Percentiles rank a stretch among this genome's conserved stretches.
Conservation (phyloP, 2,888 invertebrate genomes). For the Drosophila parthenogenetica region DNA sequence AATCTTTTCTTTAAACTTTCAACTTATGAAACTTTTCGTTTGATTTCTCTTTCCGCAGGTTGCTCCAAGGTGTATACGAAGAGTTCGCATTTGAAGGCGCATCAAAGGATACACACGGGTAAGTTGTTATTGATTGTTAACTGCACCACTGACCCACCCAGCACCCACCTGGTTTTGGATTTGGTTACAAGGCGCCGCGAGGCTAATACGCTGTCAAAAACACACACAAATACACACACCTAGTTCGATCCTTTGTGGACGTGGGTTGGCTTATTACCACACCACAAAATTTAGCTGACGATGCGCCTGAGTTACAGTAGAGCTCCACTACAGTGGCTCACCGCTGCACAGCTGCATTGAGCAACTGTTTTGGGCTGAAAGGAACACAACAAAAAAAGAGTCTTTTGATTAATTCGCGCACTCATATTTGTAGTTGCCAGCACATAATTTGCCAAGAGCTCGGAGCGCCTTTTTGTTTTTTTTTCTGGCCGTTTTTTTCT, state of each 20-base stretch:
- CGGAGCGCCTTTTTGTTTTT: constrained; percentile 60
- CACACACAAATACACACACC: constrained; percentile 24
- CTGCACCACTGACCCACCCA: constrained; percentile 36
- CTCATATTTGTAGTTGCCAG: constrained; percentile 80
- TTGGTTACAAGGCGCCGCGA: constrained; percentile 37
- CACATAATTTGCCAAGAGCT: constrained; percentile 80
- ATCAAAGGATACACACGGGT: constrained; percentile 99
- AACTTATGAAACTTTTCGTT: background rate
- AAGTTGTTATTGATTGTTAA: constrained; percentile 80
- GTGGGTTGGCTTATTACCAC: constrained; percentile 62
- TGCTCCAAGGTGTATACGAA: constrained; percentile 99
- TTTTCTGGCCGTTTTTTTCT: constrained; percentile 33
- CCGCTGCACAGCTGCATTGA: constrained; percentile 70
- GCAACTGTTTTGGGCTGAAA: constrained; percentile 48
- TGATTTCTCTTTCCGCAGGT: constrained; percentile 85
- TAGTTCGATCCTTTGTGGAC: constrained; percentile 54
- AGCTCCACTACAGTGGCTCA: background rate
- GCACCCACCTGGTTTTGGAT: constrained; percentile 35
- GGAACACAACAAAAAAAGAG: constrained; percentile 41
- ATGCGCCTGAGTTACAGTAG: constrained; percentile 32
- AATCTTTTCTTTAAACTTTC: constrained; percentile 6
- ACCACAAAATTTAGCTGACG: constrained; percentile 36
- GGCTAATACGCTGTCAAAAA: constrained; percentile 36
- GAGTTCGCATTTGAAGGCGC: constrained; percentile 98
- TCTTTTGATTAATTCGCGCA: constrained; percentile 77